Evolutionary conservation across 2,888 invertebrate species (phyloP).

Genomic region (Galerucella pusilla): DNA sequence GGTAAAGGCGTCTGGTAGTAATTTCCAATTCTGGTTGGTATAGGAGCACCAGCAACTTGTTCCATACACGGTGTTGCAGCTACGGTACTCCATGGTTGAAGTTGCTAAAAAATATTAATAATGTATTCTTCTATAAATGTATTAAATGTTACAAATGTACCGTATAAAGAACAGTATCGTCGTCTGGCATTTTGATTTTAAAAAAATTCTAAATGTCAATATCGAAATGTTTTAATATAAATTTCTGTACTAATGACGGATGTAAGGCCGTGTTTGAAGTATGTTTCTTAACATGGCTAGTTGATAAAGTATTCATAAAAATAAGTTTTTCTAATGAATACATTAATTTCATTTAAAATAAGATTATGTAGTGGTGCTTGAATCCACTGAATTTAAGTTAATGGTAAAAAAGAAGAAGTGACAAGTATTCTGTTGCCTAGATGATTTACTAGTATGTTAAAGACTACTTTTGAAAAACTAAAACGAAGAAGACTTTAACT

Average conservation of each 20-base stretch:
- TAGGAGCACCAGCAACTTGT: slow-evolving; percentile 71
- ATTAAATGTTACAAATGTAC: slow-evolving; percentile 56
- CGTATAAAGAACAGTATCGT: slow-evolving; percentile 50
- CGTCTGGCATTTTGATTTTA: slow-evolving; percentile 29
- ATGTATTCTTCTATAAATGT: not conserved
- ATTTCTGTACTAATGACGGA: not conserved
- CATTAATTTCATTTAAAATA: no score
- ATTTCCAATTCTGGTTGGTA: slow-evolving; percentile 74
- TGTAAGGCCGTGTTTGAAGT: not conserved
- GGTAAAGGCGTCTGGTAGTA: slow-evolving; percentile 79
- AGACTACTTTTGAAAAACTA: no score
- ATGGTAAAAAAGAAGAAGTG: no score
- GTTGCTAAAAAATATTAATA: slow-evolving; percentile 70
- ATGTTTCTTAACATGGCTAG: not conserved
- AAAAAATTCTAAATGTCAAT: slow-evolving; percentile 21
- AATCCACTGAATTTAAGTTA: no score
- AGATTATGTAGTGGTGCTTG: no score
- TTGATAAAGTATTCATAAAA: no score
- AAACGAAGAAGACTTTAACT: no score
- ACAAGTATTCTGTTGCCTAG: no score
- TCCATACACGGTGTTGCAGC: slow-evolving; percentile 73
- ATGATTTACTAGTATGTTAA: no score
- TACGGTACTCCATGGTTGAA: slow-evolving; percentile 74
- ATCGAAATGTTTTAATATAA: not conserved
- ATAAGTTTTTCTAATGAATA: no score